Percentiles rank a stretch among this genome's conserved stretches.
Conservation (phyloP, 2,113 vertebrate species). For the Patagioenas fasciata region DNA sequence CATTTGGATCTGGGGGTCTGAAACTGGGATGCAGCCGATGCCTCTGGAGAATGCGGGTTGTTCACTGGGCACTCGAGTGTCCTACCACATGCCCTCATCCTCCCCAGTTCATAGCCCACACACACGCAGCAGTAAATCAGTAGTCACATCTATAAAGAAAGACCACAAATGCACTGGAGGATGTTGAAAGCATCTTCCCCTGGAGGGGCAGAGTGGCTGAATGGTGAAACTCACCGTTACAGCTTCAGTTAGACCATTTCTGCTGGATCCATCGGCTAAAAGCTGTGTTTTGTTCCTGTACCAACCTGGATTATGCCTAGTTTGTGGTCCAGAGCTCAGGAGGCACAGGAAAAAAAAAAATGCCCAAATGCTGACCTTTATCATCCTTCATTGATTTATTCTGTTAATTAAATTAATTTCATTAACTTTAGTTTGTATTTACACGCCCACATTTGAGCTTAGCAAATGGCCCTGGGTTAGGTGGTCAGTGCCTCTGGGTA, state of each 20-base stretch:
- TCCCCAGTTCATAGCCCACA: background rate
- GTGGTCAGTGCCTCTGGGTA: background rate
- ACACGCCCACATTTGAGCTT: background rate
- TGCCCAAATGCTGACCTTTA: background rate
- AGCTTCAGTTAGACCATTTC: background rate
- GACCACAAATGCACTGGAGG: background rate
- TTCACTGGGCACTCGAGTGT: fast-evolving
- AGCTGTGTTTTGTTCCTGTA: fast-evolving
- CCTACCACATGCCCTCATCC: fast-evolving
- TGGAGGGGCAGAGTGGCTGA: background rate
- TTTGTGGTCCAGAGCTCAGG: background rate
- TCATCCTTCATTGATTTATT: background rate
- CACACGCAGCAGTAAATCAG: background rate
- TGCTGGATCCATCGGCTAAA: background rate
- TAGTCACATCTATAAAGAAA: background rate
- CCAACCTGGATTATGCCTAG: background rate
- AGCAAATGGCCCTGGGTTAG: background rate
- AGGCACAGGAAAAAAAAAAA: background rate
- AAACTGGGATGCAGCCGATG: background rate
- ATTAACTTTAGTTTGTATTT: background rate
- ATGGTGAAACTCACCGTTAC: background rate
- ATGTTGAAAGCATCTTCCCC: background rate
- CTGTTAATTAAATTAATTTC: background rate
- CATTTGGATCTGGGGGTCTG: fast-evolving
- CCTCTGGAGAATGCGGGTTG: fast-evolving